Evolutionary conservation across 1,140 invertebrate species (phyloP).

Genomic region (Adelges cooleyi): DNA sequence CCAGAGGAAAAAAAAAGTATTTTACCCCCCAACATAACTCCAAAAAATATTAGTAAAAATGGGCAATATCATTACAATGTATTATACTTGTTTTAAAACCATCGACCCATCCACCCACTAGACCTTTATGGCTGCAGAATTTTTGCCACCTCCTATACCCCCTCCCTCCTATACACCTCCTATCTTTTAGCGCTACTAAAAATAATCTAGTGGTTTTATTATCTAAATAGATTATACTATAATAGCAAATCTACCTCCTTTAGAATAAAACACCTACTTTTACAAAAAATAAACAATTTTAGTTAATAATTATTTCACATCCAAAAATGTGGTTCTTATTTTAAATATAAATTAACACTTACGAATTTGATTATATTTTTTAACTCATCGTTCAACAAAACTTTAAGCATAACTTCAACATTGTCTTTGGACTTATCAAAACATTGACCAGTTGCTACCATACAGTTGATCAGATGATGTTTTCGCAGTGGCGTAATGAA

Average conservation of each 20-base stretch:
- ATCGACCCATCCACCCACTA: too few species aligned
- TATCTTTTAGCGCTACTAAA: neutral
- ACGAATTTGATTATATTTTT: neutral
- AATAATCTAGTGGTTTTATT: too few species aligned
- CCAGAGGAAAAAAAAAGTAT: too few species aligned
- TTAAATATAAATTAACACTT: neutral
- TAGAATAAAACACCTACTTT: neutral
- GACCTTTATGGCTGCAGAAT: too few species aligned
- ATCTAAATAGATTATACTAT: too few species aligned
- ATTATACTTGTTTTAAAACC: too few species aligned
- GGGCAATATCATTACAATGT: too few species aligned
- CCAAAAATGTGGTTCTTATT: too few species aligned
- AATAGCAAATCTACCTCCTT: neutral
- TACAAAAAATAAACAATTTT: neutral
- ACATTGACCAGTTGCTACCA: neutral
- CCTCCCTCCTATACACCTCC: neutral
- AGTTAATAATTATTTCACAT: neutral
- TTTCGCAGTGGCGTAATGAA: conserved; percentile 1
- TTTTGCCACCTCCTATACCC: too few species aligned
- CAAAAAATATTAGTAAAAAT: too few species aligned
- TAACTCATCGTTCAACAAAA: conserved; percentile 13
- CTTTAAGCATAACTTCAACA: neutral
- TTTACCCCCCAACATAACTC: too few species aligned
- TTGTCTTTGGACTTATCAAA: neutral
- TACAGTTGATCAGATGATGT: neutral